Evolutionary conservation across 2,113 vertebrate species (phyloP).

Genomic region (Gulo gulo): DNA sequence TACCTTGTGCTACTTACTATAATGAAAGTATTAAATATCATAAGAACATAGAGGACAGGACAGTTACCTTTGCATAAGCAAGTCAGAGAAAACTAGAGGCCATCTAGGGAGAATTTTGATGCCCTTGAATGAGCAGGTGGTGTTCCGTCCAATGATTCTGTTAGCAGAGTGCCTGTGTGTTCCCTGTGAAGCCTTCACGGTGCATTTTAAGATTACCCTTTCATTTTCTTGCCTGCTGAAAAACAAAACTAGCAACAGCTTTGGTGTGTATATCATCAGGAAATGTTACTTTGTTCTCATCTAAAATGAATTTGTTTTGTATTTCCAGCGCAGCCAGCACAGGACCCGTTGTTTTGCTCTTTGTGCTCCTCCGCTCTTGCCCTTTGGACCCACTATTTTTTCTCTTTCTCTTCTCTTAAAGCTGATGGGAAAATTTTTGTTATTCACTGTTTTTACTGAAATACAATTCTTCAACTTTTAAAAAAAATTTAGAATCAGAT

Average conservation of each 20-base stretch:
- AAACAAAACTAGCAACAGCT: neutral
- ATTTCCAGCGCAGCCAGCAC: neutral
- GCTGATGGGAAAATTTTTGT: neutral
- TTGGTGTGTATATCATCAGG: slow-evolving; percentile 3
- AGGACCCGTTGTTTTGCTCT: neutral
- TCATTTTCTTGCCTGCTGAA: slow-evolving; percentile 3
- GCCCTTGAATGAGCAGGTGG: neutral
- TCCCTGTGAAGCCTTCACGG: neutral
- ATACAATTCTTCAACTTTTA: neutral
- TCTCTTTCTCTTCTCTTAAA: neutral
- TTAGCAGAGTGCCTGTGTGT: neutral
- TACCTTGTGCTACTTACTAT: neutral
- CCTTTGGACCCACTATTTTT: neutral
- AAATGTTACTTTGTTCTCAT: neutral
- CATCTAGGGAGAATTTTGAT: neutral
- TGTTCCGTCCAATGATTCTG: neutral
- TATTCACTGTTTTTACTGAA: slow-evolving; percentile 33
- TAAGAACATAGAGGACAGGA: neutral
- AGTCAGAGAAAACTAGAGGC: neutral
- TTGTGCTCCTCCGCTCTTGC: neutral
- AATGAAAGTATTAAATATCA: neutral
- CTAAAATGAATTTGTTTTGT: neutral
- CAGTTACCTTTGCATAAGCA: neutral
- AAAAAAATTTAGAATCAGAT: neutral
- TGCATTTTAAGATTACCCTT: neutral